Conservation (phyloP, 2,888 invertebrate species). For the Trachelus tabidus region DNA sequence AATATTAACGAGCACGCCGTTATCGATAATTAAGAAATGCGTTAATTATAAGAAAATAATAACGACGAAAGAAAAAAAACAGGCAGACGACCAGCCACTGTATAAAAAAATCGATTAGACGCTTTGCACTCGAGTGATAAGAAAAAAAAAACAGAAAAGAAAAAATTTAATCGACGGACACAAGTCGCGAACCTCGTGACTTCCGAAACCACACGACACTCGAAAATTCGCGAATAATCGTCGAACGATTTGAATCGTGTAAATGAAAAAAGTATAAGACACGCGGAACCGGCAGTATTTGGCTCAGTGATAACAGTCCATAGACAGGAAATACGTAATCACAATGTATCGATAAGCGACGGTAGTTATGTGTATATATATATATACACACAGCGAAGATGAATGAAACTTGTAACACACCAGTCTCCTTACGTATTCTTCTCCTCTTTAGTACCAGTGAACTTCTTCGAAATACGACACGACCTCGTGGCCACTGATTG, state of each 20-base stretch:
- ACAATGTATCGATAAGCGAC: neutral
- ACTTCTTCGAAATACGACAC: neutral
- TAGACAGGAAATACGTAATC: neutral
- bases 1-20: neutral
- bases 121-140: neutral
- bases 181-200: neutral
- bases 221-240: neutral
- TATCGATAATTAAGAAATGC: neutral
- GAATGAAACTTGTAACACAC: neutral
- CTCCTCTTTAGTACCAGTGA: neutral
- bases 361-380: neutral
- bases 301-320: neutral
- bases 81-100: neutral
- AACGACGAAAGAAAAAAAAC: too few relatives aligned
- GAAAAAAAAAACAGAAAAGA: neutral
- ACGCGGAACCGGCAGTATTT: too few relatives aligned
- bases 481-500: neutral
- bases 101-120: neutral
- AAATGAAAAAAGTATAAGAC: neutral
- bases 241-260: neutral
- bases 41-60: neutral
- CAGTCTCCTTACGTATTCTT: neutral
- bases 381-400: neutral
- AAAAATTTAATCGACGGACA: neutral
- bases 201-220: neutral